phyloP scores from a whole-genome alignment of 2,113 vertebrate genomes.

The Macrotis lagotis region DNA sequence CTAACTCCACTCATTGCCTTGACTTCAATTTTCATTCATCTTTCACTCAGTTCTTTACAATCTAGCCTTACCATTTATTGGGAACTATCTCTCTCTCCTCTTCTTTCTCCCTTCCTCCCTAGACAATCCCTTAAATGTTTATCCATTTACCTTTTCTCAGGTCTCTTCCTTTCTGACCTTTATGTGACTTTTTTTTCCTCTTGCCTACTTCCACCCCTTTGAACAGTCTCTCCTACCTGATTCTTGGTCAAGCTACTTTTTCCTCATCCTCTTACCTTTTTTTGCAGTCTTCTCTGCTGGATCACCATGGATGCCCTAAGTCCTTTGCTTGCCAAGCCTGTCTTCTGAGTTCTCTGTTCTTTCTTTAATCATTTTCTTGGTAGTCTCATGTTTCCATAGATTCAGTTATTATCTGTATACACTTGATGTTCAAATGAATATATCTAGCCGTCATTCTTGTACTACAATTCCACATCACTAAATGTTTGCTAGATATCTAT shows the following conservation, averaged over 20 bases:
- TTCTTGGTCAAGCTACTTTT: no score
- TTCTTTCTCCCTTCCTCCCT: no score
- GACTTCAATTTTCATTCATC: background rate
- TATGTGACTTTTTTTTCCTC: no score
- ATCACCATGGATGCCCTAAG: no score
- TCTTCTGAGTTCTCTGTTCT: background rate
- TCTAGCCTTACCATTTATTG: background rate
- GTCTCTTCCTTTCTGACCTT: no score
- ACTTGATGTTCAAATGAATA: background rate
- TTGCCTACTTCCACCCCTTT: no score
- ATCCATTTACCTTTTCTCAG: no score
- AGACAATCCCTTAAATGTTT: no score
- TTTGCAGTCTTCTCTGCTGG: no score
- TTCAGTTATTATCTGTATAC: background rate
- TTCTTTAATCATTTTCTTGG: background rate
- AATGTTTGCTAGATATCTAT: background rate
- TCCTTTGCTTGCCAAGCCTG: background rate
- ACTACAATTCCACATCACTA: background rate
- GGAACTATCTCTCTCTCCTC: background rate
- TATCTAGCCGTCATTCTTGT: background rate
- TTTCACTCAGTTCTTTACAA: background rate
- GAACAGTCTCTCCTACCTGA: no score
- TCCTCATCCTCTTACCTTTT: no score
- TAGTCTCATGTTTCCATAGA: background rate
- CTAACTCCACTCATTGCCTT: background rate